Evolutionary conservation across 2,888 invertebrate genomes (phyloP).

Genomic region (Ligdia adustata): DNA sequence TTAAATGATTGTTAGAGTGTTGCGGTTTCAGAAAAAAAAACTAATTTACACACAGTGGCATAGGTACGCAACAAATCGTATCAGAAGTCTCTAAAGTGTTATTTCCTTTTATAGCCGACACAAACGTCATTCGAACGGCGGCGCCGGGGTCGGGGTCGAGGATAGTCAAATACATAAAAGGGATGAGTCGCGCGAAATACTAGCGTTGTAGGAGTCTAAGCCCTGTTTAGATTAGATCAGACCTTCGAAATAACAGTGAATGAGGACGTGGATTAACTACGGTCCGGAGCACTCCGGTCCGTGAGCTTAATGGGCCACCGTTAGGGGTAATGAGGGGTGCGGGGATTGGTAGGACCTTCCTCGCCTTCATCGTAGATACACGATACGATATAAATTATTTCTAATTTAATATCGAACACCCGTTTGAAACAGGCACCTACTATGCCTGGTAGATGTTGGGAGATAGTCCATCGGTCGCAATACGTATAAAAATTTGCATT

Average conservation of each 20-base stretch:
- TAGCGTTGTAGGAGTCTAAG: conserved; percentile 81
- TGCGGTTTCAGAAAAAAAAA: conserved; percentile 43
- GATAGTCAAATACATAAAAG: conserved; percentile 81
- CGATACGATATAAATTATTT: conserved; percentile 31
- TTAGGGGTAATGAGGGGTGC: conserved; percentile 79
- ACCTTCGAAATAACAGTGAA: conserved; percentile 84
- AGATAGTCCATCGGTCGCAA: neutral
- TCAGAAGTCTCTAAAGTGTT: conserved; percentile 74
- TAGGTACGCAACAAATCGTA: conserved; percentile 66
- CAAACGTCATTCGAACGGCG: conserved; percentile 64
- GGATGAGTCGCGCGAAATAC: conserved; percentile 80
- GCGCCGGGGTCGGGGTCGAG: conserved; percentile 60
- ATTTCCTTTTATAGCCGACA: conserved; percentile 75
- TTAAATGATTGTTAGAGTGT: conserved; percentile 44
- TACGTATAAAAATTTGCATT: conserved; percentile 18
- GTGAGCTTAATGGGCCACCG: conserved; percentile 81
- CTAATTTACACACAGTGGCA: conserved; percentile 65
- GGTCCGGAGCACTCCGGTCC: conserved; percentile 81
- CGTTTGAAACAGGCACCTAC: conserved; percentile 1
- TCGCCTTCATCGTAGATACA: conserved; percentile 26
- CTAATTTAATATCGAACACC: conserved; percentile 24
- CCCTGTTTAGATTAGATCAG: conserved; percentile 84
- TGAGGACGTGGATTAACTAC: conserved; percentile 84
- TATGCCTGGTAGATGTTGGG: neutral
- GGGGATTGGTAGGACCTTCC: conserved; percentile 55